Evolutionary conservation across 2,797 vertebrate species (phyloP), one percentile per base, ranked within the genome.

Genomic region (Rhynchotus rufescens): DNA sequence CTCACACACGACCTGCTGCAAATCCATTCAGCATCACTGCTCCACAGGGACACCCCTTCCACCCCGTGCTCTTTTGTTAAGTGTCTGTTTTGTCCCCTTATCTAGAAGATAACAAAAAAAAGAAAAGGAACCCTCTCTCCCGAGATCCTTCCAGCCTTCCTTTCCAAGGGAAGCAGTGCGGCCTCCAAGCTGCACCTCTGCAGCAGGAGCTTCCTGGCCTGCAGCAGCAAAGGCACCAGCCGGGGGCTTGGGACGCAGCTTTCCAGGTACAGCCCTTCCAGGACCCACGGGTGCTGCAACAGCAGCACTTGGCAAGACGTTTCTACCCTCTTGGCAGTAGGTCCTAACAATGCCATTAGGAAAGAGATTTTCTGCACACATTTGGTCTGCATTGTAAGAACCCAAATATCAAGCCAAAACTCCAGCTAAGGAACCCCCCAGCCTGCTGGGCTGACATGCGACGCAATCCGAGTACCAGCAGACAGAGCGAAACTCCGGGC

Each of bases 141-240:
- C 20, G 45, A 60, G 34, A 65, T 64, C 49, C 62, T 72, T 61
- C 6, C 20, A 15, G 28, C 5, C 49, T 45, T 38, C 61, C n/a
- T 9, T 80, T 14, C 6, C 9, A 49, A 61, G 28, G 30, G 21
- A 15, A 67, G 60, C 66, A 25, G 34, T 42, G 1, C 11, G 26
- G 40, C 40, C 40, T 44, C 26, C 21, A 14, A 36, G 56, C 13
- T 47, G 56, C 42, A 28, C 9, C 40, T 34, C 71, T 34, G 25
- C 54, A 19, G 25, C 28, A 15, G 75, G 80, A 86, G 12, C 9
- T 19, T 77, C 90, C 90, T 8, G 90, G n/a, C 90, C 92, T 0
- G 84, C 86, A 65, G 84, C 19, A 30, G 76, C 67, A 79, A 91
- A 93, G 91, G 88, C 92, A 86, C 92, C 65, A 32, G 72, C 80